Evolutionary conservation across 2,797 vertebrate species (phyloP).

Genomic region (Halcyon badia): DNA sequence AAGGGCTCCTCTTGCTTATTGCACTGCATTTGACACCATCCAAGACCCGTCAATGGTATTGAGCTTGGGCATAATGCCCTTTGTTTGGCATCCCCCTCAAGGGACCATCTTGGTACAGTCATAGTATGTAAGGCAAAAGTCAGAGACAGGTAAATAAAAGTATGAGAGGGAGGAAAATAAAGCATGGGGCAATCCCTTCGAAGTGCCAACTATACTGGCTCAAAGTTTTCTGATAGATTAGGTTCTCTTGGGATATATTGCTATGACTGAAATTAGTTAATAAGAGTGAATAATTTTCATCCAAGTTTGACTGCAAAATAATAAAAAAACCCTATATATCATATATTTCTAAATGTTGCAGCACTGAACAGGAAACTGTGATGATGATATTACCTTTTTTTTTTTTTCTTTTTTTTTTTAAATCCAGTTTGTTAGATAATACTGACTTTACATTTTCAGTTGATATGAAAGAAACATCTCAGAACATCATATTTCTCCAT

Average conservation of each 20-base stretch:
- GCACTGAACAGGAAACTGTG: neutral
- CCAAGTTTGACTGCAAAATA: neutral
- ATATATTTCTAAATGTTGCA: neutral
- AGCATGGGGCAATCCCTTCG: neutral
- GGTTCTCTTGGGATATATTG: neutral
- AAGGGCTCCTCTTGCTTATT: neutral
- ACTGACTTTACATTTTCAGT: neutral
- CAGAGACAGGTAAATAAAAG: neutral
- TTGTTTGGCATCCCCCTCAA: neutral
- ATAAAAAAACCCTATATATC: rapidly evolving
- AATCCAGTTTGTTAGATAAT: neutral
- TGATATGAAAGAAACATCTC: neutral
- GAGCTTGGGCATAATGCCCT: neutral
- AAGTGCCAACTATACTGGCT: rapidly evolving
- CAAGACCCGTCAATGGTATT: rapidly evolving
- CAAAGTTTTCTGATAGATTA: neutral
- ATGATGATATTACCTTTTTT: neutral
- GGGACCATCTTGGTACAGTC: neutral
- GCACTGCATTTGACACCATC: neutral
- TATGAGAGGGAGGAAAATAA: neutral
- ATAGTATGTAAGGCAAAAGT: neutral
- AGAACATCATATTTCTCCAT: neutral
- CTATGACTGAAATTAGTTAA: neutral
- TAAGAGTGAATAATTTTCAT: neutral
- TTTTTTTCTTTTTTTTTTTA: too few species aligned